Conservation (phyloP, 2,113 vertebrate genomes). For the Phylloscopus trochiloides region DNA sequence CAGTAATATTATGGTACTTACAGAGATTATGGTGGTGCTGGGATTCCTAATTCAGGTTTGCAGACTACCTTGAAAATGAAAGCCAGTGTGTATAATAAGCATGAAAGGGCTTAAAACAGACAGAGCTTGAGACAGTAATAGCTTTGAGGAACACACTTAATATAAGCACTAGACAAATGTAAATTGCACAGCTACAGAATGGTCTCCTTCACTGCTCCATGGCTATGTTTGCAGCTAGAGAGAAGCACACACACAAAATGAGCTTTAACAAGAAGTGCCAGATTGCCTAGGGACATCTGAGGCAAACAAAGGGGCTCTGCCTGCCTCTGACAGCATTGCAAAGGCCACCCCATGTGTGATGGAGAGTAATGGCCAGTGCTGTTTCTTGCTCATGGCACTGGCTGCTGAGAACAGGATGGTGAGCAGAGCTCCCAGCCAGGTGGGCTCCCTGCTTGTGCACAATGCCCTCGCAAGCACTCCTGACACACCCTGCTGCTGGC, state of each 20-base stretch:
- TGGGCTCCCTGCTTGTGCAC: rapidly evolving
- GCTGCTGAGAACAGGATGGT: background rate
- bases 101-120: constrained; percentile 6
- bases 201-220: background rate
- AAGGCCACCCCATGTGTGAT: background rate
- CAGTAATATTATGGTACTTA: background rate
- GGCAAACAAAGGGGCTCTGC: background rate
- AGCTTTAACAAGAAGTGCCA: background rate
- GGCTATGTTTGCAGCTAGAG: background rate
- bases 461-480: background rate
- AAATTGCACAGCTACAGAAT: background rate
- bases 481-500: rapidly evolving
- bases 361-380: background rate
- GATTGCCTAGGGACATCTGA: background rate
- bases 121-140: background rate
- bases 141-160: constrained; percentile 21
- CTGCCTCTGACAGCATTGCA: background rate
- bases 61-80: constrained; percentile 11
- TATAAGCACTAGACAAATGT: constrained; percentile 1
- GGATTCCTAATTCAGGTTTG: constrained; percentile 2
- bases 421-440: background rate
- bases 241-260: background rate
- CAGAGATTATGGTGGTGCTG: background rate
- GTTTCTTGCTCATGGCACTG: background rate
- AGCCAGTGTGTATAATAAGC: background rate